These are phyloP conservation scores for Holothuria glaberrima DNA, from an alignment of 35 echinoderm and acorn worm genomes.

Conservation along the genomic window DNA sequence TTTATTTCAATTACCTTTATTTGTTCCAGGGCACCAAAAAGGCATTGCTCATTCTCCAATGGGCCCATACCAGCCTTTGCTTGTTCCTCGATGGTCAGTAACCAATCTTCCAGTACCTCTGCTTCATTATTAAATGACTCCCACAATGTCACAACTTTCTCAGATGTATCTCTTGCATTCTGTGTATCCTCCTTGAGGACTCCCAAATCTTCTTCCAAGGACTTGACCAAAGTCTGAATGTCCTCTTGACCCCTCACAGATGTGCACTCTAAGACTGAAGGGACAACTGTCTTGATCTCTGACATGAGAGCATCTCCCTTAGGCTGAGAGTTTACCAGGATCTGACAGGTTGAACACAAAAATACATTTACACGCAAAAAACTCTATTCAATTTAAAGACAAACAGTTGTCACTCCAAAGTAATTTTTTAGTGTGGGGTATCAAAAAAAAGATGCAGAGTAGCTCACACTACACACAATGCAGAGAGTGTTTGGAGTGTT, in stretches of 20 bases:
- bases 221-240: background rate
- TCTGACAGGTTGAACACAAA: background rate
- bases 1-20: background rate
- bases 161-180: background rate
- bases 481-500: too few relatives aligned
- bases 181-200: background rate
- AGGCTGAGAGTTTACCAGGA: background rate
- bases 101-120: background rate
- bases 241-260: slow-evolving; percentile 10
- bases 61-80: background rate
- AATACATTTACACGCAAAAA: slow-evolving; percentile 2
- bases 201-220: background rate
- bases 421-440: too few relatives aligned
- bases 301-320: background rate
- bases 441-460: too few relatives aligned
- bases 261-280: background rate
- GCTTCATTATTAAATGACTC: background rate
- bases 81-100: background rate
- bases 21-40: background rate
- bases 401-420: too few relatives aligned
- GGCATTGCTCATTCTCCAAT: background rate
- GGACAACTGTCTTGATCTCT: background rate
- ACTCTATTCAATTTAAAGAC: too few relatives aligned
- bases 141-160: slow-evolving; percentile 22
- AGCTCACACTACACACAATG: too few relatives aligned